A percentile compares a stretch with the other conserved stretches of the same genome.
Conservation (phyloP, 2,113 vertebrate genomes). For the Misgurnus mizolepis region DNA sequence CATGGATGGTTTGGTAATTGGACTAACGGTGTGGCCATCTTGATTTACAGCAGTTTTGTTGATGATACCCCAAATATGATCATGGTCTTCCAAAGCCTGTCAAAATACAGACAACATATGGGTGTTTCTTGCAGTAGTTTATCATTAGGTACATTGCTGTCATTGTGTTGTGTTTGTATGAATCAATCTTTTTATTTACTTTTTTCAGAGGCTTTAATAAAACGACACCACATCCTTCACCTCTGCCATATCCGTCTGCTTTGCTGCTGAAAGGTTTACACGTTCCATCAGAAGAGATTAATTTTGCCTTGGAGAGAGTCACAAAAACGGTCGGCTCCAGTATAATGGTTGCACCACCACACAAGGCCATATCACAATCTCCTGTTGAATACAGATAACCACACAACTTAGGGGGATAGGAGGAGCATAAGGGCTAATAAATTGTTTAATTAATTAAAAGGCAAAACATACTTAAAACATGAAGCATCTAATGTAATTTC, state of each 20-base stretch:
- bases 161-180: too few relatives aligned
- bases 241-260: conserved; percentile 85
- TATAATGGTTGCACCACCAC: conserved; percentile 83
- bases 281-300: conserved; percentile 82
- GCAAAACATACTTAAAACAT: too few relatives aligned
- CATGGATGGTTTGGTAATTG: conserved; percentile 82
- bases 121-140: too few relatives aligned
- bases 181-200: conserved; percentile 57
- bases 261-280: conserved; percentile 82
- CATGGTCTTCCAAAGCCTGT: conserved; percentile 73
- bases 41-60: conserved; percentile 82
- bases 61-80: conserved; percentile 83
- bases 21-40: conserved; percentile 75
- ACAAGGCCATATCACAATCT: conserved; percentile 85
- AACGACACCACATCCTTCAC: conserved; percentile 85
- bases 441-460: too few relatives aligned
- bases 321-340: conserved; percentile 79
- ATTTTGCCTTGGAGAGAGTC: conserved; percentile 83
- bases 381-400: conserved; percentile 65
- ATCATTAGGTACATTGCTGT: too few relatives aligned
- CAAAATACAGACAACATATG: background rate
- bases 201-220: conserved; percentile 80
- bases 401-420: background rate
- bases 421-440: too few relatives aligned
- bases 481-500: too few relatives aligned